These are phyloP conservation scores for Spatulosminthurus flaviceps DNA, from an alignment of 2,888 invertebrate genomes.

Conservation along the genomic window DNA sequence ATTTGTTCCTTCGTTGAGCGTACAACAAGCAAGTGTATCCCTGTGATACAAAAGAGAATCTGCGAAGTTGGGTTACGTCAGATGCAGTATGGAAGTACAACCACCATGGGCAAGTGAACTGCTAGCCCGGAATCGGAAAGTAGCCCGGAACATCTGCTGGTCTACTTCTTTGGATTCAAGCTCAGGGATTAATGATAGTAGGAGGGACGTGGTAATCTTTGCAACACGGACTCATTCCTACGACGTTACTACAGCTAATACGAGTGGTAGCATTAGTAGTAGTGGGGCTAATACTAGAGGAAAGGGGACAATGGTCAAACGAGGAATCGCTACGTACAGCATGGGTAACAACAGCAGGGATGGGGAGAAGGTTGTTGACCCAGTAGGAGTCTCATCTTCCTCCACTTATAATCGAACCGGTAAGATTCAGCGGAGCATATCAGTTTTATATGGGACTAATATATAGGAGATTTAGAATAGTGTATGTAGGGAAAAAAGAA, in stretches of 20 bases:
- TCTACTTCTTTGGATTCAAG: conserved; percentile 45
- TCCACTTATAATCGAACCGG: conserved; percentile 45
- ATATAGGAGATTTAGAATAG: not conserved
- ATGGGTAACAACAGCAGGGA: conserved; percentile 41
- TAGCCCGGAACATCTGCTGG: conserved; percentile 57
- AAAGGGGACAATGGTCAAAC: conserved; percentile 26
- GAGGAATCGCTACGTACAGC: conserved; percentile 29
- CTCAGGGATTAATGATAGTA: conserved; percentile 22
- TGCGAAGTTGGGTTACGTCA: not conserved
- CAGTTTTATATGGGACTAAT: conserved; percentile 16
- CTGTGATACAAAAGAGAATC: too few species aligned
- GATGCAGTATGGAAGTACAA: conserved; percentile 48
- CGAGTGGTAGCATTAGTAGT: not conserved
- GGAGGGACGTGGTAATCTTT: not conserved
- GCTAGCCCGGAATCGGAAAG: conserved; percentile 60
- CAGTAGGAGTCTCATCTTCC: conserved; percentile 49
- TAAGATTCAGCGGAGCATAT: conserved; percentile 49
- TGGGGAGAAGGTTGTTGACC: conserved; percentile 60
- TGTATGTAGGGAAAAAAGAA: too few species aligned
- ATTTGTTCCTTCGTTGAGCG: too few species aligned
- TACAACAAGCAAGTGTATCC: too few species aligned
- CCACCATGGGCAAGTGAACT: conserved; percentile 63
- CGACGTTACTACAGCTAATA: too few species aligned
- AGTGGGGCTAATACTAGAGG: not conserved
- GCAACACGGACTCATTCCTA: not conserved